phyloP scores from a whole-genome alignment of 1,140 invertebrate species.

The Drosophila subpulchrella region DNA sequence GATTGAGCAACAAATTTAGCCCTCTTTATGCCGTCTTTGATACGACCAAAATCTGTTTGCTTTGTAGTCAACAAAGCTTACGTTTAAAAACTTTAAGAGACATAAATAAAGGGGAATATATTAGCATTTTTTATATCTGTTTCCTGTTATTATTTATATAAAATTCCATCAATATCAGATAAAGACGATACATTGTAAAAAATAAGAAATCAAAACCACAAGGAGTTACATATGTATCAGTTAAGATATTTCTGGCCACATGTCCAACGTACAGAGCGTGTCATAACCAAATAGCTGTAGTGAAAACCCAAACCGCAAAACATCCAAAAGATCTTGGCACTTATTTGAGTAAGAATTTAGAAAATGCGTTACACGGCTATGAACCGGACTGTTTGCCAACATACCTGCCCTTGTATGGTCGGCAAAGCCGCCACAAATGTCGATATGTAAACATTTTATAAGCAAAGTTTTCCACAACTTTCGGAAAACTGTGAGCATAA shows the following conservation, averaged over 20 bases:
- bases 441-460: constrained; percentile 42
- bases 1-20: constrained; percentile 15
- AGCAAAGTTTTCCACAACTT: constrained; percentile 32
- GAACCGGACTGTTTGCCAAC: background rate
- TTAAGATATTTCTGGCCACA: background rate
- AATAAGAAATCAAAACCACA: constrained; percentile 19
- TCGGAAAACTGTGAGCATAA: constrained; percentile 32
- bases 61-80: background rate
- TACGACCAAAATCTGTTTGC: background rate
- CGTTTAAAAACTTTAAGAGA: background rate
- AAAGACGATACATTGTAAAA: background rate
- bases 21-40: background rate
- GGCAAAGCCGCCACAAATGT: constrained; percentile 10
- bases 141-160: background rate
- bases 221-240: constrained; percentile 4
- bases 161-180: constrained; percentile 9
- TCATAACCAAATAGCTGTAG: background rate
- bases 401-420: background rate
- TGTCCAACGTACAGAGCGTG: background rate
- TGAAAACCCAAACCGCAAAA: background rate
- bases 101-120: too few relatives aligned
- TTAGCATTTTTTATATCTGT: too few relatives aligned
- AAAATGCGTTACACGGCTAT: background rate
- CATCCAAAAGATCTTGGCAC: background rate
- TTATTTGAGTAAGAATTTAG: background rate